phyloP scores from a whole-genome alignment of 92 coral and sea anemone genomes.

The Parazoanthus darwini region DNA sequence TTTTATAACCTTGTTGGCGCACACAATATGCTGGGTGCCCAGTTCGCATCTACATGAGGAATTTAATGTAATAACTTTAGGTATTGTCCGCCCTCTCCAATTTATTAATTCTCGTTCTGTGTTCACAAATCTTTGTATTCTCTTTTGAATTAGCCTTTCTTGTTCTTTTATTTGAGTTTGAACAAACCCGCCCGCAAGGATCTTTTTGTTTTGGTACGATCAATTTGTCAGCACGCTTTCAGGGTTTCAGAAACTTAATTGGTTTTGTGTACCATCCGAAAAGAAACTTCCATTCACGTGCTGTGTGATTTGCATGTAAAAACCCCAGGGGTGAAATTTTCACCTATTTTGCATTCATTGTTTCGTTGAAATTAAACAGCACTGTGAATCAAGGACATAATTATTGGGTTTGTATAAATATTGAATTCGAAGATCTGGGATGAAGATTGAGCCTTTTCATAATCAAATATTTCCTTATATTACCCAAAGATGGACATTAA shows the following conservation, averaged over 20 bases:
- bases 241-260: constrained; percentile 24
- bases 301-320: constrained; percentile 38
- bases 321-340: constrained; percentile 2
- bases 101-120: constrained; percentile 20
- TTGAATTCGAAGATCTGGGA: neutral
- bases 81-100: neutral
- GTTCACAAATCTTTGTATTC: constrained; percentile 24
- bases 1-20: neutral
- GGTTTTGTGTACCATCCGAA: neutral
- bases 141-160: constrained; percentile 30
- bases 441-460: neutral
- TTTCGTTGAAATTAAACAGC: constrained; percentile 1
- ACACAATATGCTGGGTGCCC: neutral
- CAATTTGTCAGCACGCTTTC: constrained; percentile 28
- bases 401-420: neutral
- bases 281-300: constrained; percentile 3
- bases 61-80: constrained; percentile 4
- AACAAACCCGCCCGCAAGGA: constrained; percentile 26
- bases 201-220: constrained; percentile 17
- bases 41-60: constrained; percentile 28
- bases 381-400: constrained; percentile 5
- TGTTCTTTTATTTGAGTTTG: constrained; percentile 9
- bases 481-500: neutral
- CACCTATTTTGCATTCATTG: constrained; percentile 24
- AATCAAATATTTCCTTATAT: neutral